Percentiles rank a stretch among this genome's conserved stretches.
phyloP scores from a whole-genome alignment of 2,888 invertebrate genomes.

The Yponomeuta plumbellus region DNA sequence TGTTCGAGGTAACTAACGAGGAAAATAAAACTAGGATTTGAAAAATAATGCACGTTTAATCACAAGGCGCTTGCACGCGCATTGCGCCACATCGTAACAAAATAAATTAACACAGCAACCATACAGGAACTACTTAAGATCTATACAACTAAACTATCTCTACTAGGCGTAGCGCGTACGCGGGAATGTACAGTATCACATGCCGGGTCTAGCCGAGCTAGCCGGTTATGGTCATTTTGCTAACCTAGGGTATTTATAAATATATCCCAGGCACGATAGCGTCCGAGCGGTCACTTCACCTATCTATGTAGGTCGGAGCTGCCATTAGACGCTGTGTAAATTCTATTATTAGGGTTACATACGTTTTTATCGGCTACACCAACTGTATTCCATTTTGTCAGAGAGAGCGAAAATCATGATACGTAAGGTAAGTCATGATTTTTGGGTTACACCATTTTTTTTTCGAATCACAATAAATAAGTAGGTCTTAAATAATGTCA shows the following conservation, averaged over 20 bases:
- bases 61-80: slow-evolving; percentile 42
- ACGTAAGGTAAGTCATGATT: background rate
- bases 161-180: slow-evolving; percentile 8
- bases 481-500: background rate
- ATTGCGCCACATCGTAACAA: slow-evolving; percentile 24
- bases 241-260: no score
- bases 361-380: no score
- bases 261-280: no score
- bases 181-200: slow-evolving; percentile 44
- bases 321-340: no score
- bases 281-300: no score
- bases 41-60: slow-evolving; percentile 69
- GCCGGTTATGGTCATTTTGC: no score
- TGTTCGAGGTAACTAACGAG: no score
- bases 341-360: no score
- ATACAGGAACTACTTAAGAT: slow-evolving; percentile 39
- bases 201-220: slow-evolving; percentile 16
- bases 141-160: slow-evolving; percentile 22
- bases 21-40: slow-evolving; percentile 27
- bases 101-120: slow-evolving; percentile 62
- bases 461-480: background rate
- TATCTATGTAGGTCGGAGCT: no score
- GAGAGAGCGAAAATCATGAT: no score
- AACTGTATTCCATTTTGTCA: no score
- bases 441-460: background rate